phyloP scores from a whole-genome alignment of 2,888 invertebrate species.

The Merodon equestris region DNA sequence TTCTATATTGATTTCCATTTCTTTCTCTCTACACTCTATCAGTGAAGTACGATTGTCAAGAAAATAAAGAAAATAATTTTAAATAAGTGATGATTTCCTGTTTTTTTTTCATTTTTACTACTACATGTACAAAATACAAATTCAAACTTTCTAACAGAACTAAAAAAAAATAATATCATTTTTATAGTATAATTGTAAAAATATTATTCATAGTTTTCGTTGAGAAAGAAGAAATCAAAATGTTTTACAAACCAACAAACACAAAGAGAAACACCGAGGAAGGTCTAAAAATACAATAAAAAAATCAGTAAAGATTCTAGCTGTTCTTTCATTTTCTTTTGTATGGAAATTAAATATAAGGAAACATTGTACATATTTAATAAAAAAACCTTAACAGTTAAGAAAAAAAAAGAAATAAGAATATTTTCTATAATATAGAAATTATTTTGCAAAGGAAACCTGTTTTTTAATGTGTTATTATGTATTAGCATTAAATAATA shows the following conservation, averaged over 20 bases:
- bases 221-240: slow-evolving; percentile 21
- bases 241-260: slow-evolving; percentile 10
- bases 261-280: neutral
- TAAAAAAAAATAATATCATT: too few relatives aligned
- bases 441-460: slow-evolving; percentile 47
- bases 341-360: slow-evolving; percentile 14
- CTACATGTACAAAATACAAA: too few relatives aligned
- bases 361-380: slow-evolving; percentile 33
- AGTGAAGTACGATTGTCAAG: too few relatives aligned
- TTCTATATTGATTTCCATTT: too few relatives aligned
- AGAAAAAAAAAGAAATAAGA: slow-evolving; percentile 44
- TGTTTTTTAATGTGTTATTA: too few relatives aligned
- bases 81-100: too few relatives aligned
- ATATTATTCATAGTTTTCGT: too few relatives aligned
- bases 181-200: too few relatives aligned
- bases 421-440: slow-evolving; percentile 64
- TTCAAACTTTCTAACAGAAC: too few relatives aligned
- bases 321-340: slow-evolving; percentile 2
- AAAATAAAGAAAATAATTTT: too few relatives aligned
- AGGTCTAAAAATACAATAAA: slow-evolving; percentile 21
- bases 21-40: too few relatives aligned
- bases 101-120: too few relatives aligned
- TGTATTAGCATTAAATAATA: slow-evolving; percentile 32
- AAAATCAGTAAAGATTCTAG: slow-evolving; percentile 12
- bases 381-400: slow-evolving; percentile 25